Evolutionary conservation across 2,888 invertebrate species (phyloP), one percentile per base, ranked within the genome.

Genomic region (Asteroscopus sphinx): DNA sequence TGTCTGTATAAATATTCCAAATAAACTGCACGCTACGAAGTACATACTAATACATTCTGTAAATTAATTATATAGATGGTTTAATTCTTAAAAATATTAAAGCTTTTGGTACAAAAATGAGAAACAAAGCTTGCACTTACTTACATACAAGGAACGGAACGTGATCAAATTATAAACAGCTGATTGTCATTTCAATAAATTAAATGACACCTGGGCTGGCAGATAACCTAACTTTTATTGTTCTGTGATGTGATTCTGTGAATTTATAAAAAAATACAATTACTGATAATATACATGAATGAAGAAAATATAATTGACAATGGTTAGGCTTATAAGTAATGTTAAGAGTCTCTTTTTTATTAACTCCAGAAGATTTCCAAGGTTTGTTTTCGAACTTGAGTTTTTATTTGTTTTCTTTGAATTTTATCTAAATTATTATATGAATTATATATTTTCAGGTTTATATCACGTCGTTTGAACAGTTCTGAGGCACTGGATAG

Each of bases 401-500:
- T 8, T 21, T 8, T 21, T 15, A 5, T 5, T 1, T 25, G 25
- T 25, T 36, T 46, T 45, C 6, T 2, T 36, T 2, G 32, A 54
- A 40, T 73, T 73, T 63, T 64, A 36, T 64, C 36, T 56, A 46
- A 21, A 67, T 21, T 15, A 51, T 44, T 32, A 39, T 30, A 12
- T 55, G 12, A 52, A 6, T 48, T 30, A 58, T 13, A 30, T 2
- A 3, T 59, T 82, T 79, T 41, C 48, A 87, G 86, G 47, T 64
- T 51, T 51, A 32, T 77, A 47, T 65, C 76, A 28, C 78, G 71
- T 26, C 85, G 88, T 17, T 72, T 75, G 39, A 85, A 80, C 3
- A 87, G 86, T 73, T 79, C 84, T 36, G 77, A 87, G 51, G 66
- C 68, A 11, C 57, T 61, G 3, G 70, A 73, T 8, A 80, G 81